These are phyloP conservation scores for Alligator sinensis DNA, from an alignment of 2,113 vertebrate genomes.

Conservation along the genomic window DNA sequence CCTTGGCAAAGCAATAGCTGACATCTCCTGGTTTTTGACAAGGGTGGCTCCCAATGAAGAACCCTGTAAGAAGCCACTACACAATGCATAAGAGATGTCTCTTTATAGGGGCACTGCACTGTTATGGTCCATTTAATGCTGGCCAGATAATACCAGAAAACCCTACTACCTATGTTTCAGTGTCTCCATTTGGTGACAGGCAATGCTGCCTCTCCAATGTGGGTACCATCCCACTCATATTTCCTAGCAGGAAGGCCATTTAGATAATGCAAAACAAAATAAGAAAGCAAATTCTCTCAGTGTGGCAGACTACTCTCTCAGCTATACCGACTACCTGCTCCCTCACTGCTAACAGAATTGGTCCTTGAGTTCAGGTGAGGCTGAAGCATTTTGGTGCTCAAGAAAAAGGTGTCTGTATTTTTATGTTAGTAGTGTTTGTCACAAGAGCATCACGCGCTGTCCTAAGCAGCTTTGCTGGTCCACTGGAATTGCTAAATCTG, in stretches of 20 bases:
- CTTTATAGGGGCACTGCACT: no score
- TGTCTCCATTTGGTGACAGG: neutral
- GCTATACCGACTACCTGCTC: neutral
- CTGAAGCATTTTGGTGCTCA: neutral
- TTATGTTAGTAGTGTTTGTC: neutral
- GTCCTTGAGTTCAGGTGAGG: neutral
- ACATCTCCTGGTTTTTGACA: fast-evolving
- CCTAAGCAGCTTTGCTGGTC: neutral
- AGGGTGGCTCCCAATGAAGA: neutral
- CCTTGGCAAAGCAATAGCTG: neutral
- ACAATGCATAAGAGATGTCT: no score
- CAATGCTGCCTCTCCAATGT: no score
- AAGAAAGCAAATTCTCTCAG: neutral
- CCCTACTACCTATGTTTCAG: fast-evolving
- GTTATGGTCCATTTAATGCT: no score
- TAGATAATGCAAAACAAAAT: neutral
- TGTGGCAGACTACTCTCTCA: fast-evolving
- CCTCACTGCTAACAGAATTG: neutral
- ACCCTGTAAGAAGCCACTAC: neutral
- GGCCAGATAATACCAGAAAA: no score
- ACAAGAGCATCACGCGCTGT: fast-evolving
- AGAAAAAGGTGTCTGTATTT: fast-evolving
- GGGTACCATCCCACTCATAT: no score
- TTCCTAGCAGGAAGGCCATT: fast-evolving
- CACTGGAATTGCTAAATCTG: neutral